Evolutionary conservation across 2,797 vertebrate species (phyloP).

Genomic region (Gymnoscopelus braueri): DNA sequence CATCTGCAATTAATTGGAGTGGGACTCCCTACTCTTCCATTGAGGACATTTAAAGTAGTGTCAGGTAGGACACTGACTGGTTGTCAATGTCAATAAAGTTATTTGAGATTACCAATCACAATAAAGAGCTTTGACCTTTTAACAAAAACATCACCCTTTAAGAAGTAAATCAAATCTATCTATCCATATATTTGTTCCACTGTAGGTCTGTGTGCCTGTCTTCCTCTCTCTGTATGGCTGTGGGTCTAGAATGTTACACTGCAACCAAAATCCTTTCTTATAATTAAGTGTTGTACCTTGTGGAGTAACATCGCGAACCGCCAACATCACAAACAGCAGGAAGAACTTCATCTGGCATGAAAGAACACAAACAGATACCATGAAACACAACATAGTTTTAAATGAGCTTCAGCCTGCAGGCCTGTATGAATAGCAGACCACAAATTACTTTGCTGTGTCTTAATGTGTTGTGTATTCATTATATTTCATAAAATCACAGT

Average conservation of each 20-base stretch:
- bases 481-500: neutral
- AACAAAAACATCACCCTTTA: neutral
- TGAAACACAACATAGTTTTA: neutral
- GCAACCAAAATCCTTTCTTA: neutral
- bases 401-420: neutral
- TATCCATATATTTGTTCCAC: too few species aligned
- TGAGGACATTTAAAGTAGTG: too few species aligned
- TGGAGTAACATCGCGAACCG: slow-evolving; percentile 33
- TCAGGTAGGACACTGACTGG: too few species aligned
- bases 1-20: too few species aligned
- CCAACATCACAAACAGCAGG: slow-evolving; percentile 34
- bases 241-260: too few species aligned
- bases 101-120: too few species aligned
- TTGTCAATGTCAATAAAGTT: too few species aligned
- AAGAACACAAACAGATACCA: slow-evolving; percentile 10
- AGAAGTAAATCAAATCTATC: too few species aligned
- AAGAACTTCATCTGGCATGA: slow-evolving; percentile 56
- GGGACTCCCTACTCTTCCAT: too few species aligned
- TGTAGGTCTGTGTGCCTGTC: too few species aligned
- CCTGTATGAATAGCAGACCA: neutral
- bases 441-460: neutral
- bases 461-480: neutral
- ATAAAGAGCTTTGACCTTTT: too few species aligned
- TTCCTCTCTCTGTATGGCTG: neutral
- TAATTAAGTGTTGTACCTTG: slow-evolving; percentile 45